These are phyloP conservation scores for Sinocyclocheilus anshuiensis DNA, from an alignment of 2,113 vertebrate species.

Conservation along the genomic window DNA sequence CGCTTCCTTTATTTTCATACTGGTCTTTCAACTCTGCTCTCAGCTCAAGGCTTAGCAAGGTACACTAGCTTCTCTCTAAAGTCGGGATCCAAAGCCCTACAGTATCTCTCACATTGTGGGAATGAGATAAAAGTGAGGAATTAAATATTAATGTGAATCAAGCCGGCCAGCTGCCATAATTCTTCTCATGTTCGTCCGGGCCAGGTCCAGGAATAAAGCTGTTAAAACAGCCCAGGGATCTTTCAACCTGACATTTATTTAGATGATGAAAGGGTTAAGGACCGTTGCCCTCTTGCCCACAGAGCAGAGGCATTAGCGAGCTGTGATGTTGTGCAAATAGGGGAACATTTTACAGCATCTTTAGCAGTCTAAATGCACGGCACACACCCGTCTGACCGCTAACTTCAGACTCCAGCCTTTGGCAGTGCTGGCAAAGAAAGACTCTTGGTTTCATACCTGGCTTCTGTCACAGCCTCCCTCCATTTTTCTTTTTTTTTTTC, in stretches of 20 bases:
- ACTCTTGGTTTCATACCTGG: slow-evolving; percentile 50
- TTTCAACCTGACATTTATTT: slow-evolving; percentile 34
- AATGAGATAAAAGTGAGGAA: slow-evolving; percentile 57
- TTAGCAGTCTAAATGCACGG: slow-evolving; percentile 32
- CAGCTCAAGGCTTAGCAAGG: slow-evolving; percentile 43
- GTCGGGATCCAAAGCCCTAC: slow-evolving; percentile 41
- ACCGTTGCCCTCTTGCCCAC: neutral
- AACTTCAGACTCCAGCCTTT: slow-evolving; percentile 28
- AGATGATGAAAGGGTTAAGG: slow-evolving; percentile 51
- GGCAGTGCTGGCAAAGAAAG: slow-evolving; percentile 9
- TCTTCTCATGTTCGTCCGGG: slow-evolving; percentile 35
- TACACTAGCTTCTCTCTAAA: slow-evolving; percentile 26
- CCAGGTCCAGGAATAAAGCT: slow-evolving; percentile 35
- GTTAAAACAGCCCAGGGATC: slow-evolving; percentile 27
- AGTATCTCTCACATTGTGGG: slow-evolving; percentile 34
- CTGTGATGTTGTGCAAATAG: slow-evolving; percentile 14
- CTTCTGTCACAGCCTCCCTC: slow-evolving; percentile 49
- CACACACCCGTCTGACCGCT: slow-evolving; percentile 36
- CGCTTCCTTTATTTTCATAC: slow-evolving; percentile 27
- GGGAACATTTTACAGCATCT: slow-evolving; percentile 28
- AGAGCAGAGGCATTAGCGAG: neutral
- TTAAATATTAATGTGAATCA: slow-evolving; percentile 63
- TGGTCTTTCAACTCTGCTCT: slow-evolving; percentile 48
- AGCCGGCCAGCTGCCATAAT: slow-evolving; percentile 50
- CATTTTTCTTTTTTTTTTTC: slow-evolving; percentile 38